phyloP scores from a whole-genome alignment of 2,888 invertebrate species.

The Andrena bucephala region DNA sequence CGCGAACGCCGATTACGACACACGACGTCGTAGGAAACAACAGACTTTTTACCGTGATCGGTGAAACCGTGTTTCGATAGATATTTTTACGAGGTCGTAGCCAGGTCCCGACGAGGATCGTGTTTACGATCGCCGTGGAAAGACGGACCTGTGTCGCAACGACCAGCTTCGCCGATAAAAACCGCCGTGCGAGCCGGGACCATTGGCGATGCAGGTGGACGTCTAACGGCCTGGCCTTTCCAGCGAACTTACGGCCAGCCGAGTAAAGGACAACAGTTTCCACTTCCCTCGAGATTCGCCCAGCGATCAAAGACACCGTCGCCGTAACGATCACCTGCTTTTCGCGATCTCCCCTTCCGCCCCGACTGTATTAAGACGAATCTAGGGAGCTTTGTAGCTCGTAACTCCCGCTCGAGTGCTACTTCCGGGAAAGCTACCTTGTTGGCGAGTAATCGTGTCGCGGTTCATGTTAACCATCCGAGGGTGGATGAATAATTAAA shows the following conservation, averaged over 20 bases:
- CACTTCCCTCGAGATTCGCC: constrained; percentile 26
- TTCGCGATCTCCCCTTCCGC: not conserved
- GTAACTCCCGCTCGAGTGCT: constrained; percentile 9
- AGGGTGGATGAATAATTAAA: too few species aligned
- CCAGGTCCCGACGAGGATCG: not conserved
- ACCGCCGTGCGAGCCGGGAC: not conserved
- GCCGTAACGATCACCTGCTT: constrained; percentile 3
- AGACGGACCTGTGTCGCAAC: constrained; percentile 15
- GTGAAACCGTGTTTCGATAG: constrained; percentile 10
- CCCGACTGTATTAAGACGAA: constrained; percentile 25
- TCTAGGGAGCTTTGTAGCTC: not conserved
- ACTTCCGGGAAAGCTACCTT: constrained; percentile 6
- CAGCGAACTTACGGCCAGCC: constrained; percentile 4
- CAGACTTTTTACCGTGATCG: constrained; percentile 3
- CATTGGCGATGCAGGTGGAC: constrained; percentile 36
- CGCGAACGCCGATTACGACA: not conserved
- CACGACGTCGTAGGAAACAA: not conserved
- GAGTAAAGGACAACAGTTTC: constrained; percentile 1
- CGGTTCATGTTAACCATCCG: too few species aligned
- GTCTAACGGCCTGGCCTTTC: constrained; percentile 36
- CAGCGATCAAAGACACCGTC: constrained; percentile 45
- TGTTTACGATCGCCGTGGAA: constrained; percentile 34
- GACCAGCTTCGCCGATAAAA: constrained; percentile 37
- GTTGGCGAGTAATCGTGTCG: not conserved
- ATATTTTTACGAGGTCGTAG: constrained; percentile 23